Evolutionary conservation across 1,140 invertebrate species (phyloP).

Genomic region (Drosophila ercepeae): DNA sequence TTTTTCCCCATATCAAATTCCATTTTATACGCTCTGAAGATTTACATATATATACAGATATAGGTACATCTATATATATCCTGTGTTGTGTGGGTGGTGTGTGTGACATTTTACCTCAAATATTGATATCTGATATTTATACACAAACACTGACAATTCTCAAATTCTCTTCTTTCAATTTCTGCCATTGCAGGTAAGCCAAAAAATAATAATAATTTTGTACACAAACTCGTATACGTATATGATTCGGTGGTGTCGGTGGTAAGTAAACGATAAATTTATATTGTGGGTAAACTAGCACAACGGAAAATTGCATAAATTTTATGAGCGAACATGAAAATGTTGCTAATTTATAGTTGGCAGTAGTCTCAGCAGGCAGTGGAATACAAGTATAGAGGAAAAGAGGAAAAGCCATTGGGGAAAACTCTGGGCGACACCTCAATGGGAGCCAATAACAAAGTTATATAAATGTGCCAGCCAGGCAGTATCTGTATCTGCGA

Average conservation of each 20-base stretch:
- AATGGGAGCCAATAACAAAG: conserved; percentile 68
- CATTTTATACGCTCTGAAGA: conserved; percentile 29
- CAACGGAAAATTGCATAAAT: conserved; percentile 45
- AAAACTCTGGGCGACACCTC: conserved; percentile 52
- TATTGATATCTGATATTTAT: conserved; percentile 48
- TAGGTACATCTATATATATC: neutral
- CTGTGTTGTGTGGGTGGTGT: neutral
- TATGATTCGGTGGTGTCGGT: conserved; percentile 1
- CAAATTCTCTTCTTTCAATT: conserved; percentile 29
- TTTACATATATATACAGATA: neutral
- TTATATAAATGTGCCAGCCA: conserved; percentile 59
- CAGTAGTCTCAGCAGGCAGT: conserved; percentile 39
- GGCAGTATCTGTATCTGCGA: conserved; percentile 6
- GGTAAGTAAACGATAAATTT: conserved; percentile 58
- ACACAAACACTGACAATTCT: conserved; percentile 29
- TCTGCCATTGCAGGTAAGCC: conserved; percentile 67
- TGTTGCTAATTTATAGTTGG: conserved; percentile 73
- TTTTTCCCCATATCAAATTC: conserved; percentile 29
- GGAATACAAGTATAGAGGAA: neutral
- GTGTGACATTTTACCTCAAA: conserved; percentile 28
- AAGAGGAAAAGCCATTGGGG: conserved; percentile 10
- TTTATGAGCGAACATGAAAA: conserved; percentile 71
- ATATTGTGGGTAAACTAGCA: conserved; percentile 15
- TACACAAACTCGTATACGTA: neutral
- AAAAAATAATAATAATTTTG: conserved; percentile 20